A percentile compares a stretch with the other conserved stretches of the same genome.
These are phyloP conservation scores for Gandaritis pyraliata DNA, from an alignment of 2,888 invertebrate species.

Conservation along the genomic window DNA sequence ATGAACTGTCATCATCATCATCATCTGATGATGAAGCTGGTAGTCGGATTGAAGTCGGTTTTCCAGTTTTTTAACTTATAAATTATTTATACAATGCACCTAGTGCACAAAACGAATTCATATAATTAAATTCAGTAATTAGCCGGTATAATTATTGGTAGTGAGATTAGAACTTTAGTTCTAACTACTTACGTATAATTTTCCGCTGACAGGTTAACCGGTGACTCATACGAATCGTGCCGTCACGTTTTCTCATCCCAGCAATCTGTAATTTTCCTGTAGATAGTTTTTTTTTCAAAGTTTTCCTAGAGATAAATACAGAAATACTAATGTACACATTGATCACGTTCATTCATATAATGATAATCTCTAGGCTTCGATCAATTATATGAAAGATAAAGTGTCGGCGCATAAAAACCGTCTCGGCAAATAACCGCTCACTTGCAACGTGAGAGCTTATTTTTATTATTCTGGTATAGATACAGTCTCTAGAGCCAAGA, in stretches of 20 bases:
- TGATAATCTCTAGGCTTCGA: no score
- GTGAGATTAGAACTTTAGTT: neutral
- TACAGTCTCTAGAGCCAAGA: no score
- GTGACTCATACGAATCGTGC: conserved; percentile 11
- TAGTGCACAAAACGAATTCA: neutral
- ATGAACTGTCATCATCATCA: no score
- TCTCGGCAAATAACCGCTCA: no score
- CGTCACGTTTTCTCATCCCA: no score
- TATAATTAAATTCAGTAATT: neutral
- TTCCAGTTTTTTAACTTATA: no score
- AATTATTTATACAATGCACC: neutral
- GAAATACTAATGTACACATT: no score
- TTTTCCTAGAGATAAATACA: neutral
- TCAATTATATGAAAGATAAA: neutral
- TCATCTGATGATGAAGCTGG: no score
- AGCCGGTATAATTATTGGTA: conserved; percentile 1
- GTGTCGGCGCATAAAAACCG: no score
- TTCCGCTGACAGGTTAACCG: conserved; percentile 6
- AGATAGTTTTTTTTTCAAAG: neutral
- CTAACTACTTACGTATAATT: neutral
- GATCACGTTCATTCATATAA: no score
- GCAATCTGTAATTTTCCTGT: conserved; percentile 4
- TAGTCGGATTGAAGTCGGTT: no score
- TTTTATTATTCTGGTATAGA: no score
- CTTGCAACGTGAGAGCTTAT: neutral